Evolutionary conservation across 2,113 vertebrate species (phyloP).

Genomic region (Tympanuchus pallidicinctus): DNA sequence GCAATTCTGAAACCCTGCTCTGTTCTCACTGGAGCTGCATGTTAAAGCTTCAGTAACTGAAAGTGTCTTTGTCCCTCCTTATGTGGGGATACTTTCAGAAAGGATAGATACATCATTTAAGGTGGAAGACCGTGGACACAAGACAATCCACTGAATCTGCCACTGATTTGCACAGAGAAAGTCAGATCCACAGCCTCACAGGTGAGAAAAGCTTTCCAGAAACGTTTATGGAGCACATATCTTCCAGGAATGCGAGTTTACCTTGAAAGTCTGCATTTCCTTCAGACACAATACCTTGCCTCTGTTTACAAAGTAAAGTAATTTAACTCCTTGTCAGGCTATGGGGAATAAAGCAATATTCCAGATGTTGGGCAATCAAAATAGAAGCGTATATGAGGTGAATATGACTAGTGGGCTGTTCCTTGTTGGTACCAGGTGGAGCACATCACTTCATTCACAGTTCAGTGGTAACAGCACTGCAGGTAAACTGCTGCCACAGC

Average conservation of each 20-base stretch:
- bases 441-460: neutral
- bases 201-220: conserved; percentile 2
- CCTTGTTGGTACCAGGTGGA: neutral
- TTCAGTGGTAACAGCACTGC: neutral
- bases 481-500: neutral
- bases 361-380: neutral
- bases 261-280: neutral
- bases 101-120: neutral
- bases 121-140: neutral
- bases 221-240: neutral
- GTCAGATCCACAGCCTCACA: neutral
- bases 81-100: neutral
- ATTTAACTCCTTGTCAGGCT: neutral
- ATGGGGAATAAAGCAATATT: neutral
- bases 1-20: neutral
- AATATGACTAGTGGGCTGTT: neutral
- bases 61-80: neutral
- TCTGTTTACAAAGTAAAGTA: neutral
- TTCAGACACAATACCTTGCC: neutral
- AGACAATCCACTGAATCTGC: accelerated
- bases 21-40: neutral
- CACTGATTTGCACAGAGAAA: neutral
- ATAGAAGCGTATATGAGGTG: conserved; percentile 3
- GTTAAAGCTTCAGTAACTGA: neutral
- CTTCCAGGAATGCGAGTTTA: neutral